phyloP scores from a whole-genome alignment of 2,797 vertebrate genomes.

The Rhinoraja longicauda region DNA sequence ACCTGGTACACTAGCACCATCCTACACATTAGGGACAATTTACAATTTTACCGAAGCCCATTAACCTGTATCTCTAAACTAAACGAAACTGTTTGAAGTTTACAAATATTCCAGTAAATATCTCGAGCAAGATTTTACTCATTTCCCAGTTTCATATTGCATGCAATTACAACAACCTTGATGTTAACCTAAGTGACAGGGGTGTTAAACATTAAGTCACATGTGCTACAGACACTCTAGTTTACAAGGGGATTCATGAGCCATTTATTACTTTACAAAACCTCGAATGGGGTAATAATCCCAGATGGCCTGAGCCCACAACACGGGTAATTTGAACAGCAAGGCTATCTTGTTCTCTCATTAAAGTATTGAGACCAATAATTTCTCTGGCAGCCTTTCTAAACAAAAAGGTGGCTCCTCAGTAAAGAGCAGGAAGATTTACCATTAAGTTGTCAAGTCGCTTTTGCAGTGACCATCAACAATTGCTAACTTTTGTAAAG shows the following conservation, averaged over 20 bases:
- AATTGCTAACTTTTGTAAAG: neutral
- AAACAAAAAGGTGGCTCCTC: neutral
- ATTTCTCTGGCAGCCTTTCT: neutral
- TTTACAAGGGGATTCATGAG: neutral
- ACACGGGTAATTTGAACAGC: neutral
- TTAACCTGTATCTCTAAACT: too few species aligned
- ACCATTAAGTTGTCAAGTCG: neutral
- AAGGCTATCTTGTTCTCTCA: neutral
- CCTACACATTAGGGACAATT: too few species aligned
- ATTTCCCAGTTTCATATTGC: neutral
- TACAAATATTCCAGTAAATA: neutral
- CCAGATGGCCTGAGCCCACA: neutral
- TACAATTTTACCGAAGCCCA: too few species aligned
- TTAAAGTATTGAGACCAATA: neutral
- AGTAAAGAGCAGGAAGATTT: neutral
- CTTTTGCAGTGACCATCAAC: neutral
- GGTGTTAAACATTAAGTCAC: neutral
- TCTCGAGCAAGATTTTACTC: neutral
- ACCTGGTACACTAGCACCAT: too few species aligned
- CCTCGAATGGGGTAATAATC: neutral
- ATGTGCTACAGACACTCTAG: neutral
- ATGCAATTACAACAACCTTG: neutral
- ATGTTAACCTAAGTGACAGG: neutral
- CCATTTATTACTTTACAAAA: conserved; percentile 1
- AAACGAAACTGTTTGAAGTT: too few species aligned